Percentiles rank a stretch among this genome's conserved stretches.
Conservation (phyloP, 2,113 vertebrate genomes). For the Empidonax alnorum region DNA sequence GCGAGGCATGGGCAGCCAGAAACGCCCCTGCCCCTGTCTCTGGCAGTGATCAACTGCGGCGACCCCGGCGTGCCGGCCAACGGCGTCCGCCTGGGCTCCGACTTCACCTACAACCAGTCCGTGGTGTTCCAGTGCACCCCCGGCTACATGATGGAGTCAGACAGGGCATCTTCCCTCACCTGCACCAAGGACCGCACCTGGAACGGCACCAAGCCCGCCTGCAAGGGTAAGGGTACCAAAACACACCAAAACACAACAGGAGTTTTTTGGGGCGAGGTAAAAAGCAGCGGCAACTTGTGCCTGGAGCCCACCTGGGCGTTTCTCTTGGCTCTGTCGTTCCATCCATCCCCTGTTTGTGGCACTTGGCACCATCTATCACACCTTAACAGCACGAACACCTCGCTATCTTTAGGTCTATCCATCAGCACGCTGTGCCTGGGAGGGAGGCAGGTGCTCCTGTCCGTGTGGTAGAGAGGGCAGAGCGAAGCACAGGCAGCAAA, state of each 20-base stretch:
- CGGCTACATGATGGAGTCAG: slow-evolving; percentile 91
- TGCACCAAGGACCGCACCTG: slow-evolving; percentile 97
- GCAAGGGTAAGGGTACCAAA: slow-evolving; percentile 78
- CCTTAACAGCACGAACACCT: background rate
- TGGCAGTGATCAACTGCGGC: slow-evolving; percentile 92
- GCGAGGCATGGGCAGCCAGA: background rate
- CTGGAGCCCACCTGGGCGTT: background rate
- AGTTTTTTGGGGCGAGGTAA: background rate
- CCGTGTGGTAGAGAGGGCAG: background rate
- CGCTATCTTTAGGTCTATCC: background rate
- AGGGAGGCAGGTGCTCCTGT: background rate
- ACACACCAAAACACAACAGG: too few species aligned
- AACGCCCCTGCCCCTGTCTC: background rate
- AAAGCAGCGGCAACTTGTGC: background rate
- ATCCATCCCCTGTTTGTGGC: background rate
- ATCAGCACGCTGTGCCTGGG: background rate
- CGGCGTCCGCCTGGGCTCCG: slow-evolving; percentile 86
- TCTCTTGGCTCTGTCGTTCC: fast-evolving
- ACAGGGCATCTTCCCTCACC: slow-evolving; percentile 84
- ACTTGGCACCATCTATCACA: fast-evolving
- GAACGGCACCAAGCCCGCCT: slow-evolving; percentile 92
- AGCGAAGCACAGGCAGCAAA: background rate
- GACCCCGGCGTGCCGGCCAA: slow-evolving; percentile 94
- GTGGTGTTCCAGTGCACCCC: slow-evolving; percentile 90
- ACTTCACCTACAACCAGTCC: slow-evolving; percentile 87